These are phyloP conservation scores for Odontomyia ornata DNA, from an alignment of 2,888 invertebrate genomes.

Conservation along the genomic window DNA sequence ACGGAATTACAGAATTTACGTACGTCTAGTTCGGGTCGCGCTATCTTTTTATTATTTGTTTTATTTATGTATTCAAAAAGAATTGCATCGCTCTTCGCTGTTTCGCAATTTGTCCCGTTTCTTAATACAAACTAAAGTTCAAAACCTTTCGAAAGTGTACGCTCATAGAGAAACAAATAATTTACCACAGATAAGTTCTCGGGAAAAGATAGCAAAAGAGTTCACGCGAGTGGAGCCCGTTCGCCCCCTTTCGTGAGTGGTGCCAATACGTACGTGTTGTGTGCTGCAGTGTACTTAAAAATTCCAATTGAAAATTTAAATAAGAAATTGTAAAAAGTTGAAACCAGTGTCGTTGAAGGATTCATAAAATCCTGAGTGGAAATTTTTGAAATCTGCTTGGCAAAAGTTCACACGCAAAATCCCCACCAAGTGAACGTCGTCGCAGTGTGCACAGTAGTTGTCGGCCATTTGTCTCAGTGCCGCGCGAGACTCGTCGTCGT, in stretches of 20 bases:
- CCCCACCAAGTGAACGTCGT: slow-evolving; percentile 12
- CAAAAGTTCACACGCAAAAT: slow-evolving; percentile 23
- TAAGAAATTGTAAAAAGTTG: background rate
- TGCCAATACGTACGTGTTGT: background rate
- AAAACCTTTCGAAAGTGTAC: too few species aligned
- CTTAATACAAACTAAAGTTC: too few species aligned
- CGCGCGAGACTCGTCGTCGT: background rate
- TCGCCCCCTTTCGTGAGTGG: background rate
- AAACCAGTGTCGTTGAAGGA: background rate
- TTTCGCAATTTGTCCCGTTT: too few species aligned
- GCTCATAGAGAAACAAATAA: too few species aligned
- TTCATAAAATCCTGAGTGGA: background rate
- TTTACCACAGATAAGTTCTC: too few species aligned
- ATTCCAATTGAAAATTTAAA: background rate
- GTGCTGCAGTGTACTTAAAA: background rate
- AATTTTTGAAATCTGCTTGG: background rate
- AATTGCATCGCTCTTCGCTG: too few species aligned
- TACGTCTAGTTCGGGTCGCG: too few species aligned
- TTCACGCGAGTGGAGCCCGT: slow-evolving; percentile 14
- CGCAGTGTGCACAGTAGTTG: background rate
- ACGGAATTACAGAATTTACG: too few species aligned
- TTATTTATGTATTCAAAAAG: too few species aligned
- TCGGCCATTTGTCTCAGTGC: slow-evolving; percentile 18
- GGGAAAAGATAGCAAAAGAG: background rate
- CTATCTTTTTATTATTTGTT: too few species aligned